Evolutionary conservation across 2,888 invertebrate genomes (phyloP).

Genomic region (Muschampia plurimacula): DNA sequence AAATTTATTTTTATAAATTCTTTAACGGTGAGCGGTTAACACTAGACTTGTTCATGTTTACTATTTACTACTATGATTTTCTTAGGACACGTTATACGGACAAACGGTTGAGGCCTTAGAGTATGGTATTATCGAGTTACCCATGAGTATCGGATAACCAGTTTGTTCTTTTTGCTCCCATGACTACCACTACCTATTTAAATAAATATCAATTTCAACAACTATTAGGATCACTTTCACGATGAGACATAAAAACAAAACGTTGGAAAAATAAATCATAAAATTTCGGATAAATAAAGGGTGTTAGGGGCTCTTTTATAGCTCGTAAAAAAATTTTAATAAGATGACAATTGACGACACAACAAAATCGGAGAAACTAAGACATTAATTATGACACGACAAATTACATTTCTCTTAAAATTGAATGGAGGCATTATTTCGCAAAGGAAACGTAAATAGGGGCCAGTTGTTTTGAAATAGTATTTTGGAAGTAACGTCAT

Average conservation of each 20-base stretch:
- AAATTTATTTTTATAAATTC: not conserved
- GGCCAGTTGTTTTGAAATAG: conserved; percentile 57
- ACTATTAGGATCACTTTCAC: conserved; percentile 29
- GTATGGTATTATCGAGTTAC: conserved; percentile 37
- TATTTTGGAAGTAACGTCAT: conserved; percentile 45
- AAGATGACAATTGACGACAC: conserved; percentile 54
- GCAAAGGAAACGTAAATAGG: conserved; percentile 55
- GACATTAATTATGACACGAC: conserved; percentile 65
- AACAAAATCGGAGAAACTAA: conserved; percentile 61
- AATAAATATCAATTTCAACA: conserved; percentile 38
- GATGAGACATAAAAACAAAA: conserved; percentile 23
- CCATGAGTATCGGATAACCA: conserved; percentile 32
- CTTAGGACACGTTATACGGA: conserved; percentile 24
- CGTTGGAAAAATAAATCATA: conserved; percentile 11
- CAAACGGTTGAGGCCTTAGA: conserved; percentile 33
- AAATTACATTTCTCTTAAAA: conserved; percentile 64
- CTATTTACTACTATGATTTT: not conserved
- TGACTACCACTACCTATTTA: conserved; percentile 35
- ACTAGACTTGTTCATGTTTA: not conserved
- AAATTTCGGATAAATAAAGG: conserved; percentile 10
- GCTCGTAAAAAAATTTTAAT: conserved; percentile 51
- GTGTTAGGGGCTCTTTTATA: conserved; percentile 1
- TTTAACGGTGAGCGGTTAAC: not conserved
- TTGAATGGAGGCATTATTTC: conserved; percentile 65
- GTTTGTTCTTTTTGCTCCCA: conserved; percentile 39